These are phyloP conservation scores for Gobio gobio DNA, from an alignment of 2,113 vertebrate species.

Conservation along the genomic window DNA sequence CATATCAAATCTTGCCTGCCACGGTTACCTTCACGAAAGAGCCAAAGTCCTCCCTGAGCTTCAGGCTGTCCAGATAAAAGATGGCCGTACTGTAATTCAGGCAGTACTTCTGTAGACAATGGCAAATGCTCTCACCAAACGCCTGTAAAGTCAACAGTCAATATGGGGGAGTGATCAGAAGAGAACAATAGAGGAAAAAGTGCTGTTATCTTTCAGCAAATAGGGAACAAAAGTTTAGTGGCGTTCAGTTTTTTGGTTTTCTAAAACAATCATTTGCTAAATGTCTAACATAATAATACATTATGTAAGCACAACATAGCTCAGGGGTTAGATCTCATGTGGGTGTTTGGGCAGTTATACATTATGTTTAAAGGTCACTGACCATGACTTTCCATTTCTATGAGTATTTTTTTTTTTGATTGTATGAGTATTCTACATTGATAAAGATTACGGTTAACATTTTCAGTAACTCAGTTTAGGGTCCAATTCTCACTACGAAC, in stretches of 20 bases:
- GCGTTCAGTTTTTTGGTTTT: not conserved
- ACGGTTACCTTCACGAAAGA: constrained; percentile 86
- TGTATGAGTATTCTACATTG: not conserved
- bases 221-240: constrained; percentile 5
- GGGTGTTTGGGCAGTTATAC: not conserved
- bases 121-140: constrained; percentile 85
- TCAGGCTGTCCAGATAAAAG: constrained; percentile 88
- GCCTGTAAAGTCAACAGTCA: constrained; percentile 67
- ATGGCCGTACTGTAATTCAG: constrained; percentile 87
- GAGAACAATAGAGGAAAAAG: not conserved
- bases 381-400: not conserved
- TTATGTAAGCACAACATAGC: not conserved
- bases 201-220: constrained; percentile 11
- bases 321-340: not conserved
- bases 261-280: constrained; percentile 25
- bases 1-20: not conserved
- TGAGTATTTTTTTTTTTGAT: not conserved
- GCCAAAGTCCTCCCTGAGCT: constrained; percentile 86
- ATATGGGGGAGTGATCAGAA: not conserved
- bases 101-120: constrained; percentile 90
- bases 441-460: no score
- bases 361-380: constrained; percentile 28
- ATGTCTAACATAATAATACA: not conserved
- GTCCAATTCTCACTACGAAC: no score
- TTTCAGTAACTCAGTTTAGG: no score